A percentile compares a stretch with the other conserved stretches of the same genome.
Evolutionary conservation across 2,888 invertebrate species (phyloP).

Genomic region (Ophion slaviceki): DNA sequence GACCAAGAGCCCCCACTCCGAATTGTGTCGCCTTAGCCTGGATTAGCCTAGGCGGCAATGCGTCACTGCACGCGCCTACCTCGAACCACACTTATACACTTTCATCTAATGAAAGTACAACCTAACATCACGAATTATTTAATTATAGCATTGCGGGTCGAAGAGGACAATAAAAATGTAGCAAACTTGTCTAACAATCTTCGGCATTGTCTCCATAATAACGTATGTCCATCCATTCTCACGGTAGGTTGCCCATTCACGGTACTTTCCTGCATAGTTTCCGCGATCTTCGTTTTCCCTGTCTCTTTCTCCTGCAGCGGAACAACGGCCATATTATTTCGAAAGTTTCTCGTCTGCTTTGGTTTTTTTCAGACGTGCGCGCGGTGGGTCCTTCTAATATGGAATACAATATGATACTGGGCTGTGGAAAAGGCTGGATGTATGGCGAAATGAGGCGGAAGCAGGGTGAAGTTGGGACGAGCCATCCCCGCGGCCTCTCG

Average conservation of each 20-base stretch:
- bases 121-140: background rate
- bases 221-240: background rate
- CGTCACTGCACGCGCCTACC: too few species aligned
- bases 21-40: too few species aligned
- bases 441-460: constrained; percentile 34
- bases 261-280: too few species aligned
- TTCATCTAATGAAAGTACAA: too few species aligned
- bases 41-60: too few species aligned
- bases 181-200: background rate
- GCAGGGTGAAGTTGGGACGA: constrained; percentile 12
- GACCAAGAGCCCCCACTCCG: too few species aligned
- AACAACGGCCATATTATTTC: background rate
- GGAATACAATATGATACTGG: constrained; percentile 29
- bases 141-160: background rate
- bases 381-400: background rate
- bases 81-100: too few species aligned
- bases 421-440: constrained; percentile 17
- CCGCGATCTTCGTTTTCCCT: background rate
- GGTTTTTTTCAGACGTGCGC: background rate
- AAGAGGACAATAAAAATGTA: background rate
- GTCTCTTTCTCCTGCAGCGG: background rate
- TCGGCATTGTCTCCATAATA: background rate
- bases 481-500: background rate
- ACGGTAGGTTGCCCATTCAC: background rate
- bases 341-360: background rate